Evolutionary conservation across 2,797 vertebrate species (phyloP), one percentile per base, ranked within the genome.

Genomic region (Poeciliopsis infans): DNA sequence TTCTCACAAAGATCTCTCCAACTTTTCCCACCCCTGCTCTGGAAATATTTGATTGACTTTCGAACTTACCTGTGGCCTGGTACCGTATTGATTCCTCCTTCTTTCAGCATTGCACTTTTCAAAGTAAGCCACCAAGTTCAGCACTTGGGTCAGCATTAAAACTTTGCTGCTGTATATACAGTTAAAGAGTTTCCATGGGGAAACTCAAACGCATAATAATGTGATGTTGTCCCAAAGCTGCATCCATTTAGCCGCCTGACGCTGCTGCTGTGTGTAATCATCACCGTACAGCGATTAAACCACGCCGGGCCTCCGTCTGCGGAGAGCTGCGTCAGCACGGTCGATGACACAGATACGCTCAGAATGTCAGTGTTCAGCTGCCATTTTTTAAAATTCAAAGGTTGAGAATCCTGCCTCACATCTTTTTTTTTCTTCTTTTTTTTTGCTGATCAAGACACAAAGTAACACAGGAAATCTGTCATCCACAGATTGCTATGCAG

Each of bases 301-400:
- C 78, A 57, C 78, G 81, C 84, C 68, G 72, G 81, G 84, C 77
- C 77, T 88, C 83, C 72, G 36, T 93, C 90, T 88, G 84, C 64
- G 72, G 84, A 85, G 90, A 92, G 92, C 93, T 90, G 90, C 49
- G 88, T 95, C 94, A 94, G 93, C 94, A 91, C 84, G 74, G 79
- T 73, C 12, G 33, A 83, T 87, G 92, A 91, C 91, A 94, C 39
- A 31, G 91, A 92, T 89, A 88, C 15, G 76, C 88, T 88, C 72
- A 82, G 73, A 89, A 77, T 76, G 75, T 81, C 83, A 87, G 75
- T 90, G 86, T 91, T 87, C 86, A 82, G 87, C 85, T 91, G 81
- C 86, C 83, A 86, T 91, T 84, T 89, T 75, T 1, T 10, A 23
- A 91, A 90, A 93, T 87, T 89, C 91, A 86, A 85, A 90, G 75